Evolutionary conservation across 1,140 invertebrate genomes (phyloP).

Genomic region (Rhizoglyphus robini): DNA sequence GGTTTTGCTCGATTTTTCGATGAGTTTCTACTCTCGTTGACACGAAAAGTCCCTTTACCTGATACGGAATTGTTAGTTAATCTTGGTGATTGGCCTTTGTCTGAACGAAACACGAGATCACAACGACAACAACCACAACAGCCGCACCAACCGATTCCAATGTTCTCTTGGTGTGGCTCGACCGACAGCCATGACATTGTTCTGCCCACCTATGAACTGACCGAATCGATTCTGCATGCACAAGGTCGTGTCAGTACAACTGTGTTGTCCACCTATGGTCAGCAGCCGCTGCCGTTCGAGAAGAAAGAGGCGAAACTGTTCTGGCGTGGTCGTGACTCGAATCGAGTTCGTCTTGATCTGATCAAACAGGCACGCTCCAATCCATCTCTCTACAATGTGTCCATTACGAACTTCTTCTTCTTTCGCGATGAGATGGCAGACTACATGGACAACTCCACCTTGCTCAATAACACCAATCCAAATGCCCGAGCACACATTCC

Average conservation of each 20-base stretch:
- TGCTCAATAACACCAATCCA: background rate
- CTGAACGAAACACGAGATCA: constrained; percentile 31
- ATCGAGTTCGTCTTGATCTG: constrained; percentile 62
- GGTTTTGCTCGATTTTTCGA: constrained; percentile 94
- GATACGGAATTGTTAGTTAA: constrained; percentile 84
- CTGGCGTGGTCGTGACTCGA: constrained; percentile 82
- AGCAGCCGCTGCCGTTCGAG: constrained; percentile 44
- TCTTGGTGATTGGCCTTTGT: constrained; percentile 86
- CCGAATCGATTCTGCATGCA: constrained; percentile 73
- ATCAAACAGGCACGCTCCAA: constrained; percentile 55
- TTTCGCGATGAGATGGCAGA: constrained; percentile 66
- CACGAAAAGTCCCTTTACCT: constrained; percentile 60
- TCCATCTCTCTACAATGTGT: constrained; percentile 64
- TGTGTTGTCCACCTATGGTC: constrained; percentile 25
- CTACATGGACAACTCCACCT: constrained; percentile 46
- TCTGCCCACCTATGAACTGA: constrained; percentile 88
- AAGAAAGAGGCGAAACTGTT: constrained; percentile 61
- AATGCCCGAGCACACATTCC: constrained; percentile 46
- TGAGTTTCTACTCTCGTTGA: constrained; percentile 63
- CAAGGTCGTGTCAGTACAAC: constrained; percentile 30
- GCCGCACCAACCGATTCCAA: constrained; percentile 47
- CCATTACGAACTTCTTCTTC: constrained; percentile 92
- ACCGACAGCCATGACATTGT: constrained; percentile 69
- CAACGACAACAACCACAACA: too few species aligned
- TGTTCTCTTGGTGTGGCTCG: constrained; percentile 94